Percentiles rank a stretch among this genome's conserved stretches.
Conservation (phyloP, 2,113 vertebrate genomes). For the Diadophis punctatus region DNA sequence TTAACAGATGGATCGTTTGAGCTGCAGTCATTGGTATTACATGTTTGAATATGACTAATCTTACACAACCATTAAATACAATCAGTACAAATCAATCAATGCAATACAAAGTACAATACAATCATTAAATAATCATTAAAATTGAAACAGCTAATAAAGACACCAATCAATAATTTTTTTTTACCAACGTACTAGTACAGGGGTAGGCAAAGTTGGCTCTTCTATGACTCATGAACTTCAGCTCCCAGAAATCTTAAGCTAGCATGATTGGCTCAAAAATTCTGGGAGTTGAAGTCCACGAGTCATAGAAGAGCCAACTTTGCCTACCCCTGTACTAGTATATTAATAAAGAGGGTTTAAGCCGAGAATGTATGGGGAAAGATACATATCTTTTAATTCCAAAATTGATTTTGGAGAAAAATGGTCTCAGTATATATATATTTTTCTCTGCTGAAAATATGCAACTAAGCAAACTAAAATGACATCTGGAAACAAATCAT, state of each 20-base stretch:
- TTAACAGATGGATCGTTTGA: no score
- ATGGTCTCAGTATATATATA: neutral
- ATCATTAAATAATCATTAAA: neutral
- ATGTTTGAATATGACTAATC: neutral
- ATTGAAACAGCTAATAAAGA: neutral
- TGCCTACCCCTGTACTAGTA: no score
- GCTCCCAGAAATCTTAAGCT: no score
- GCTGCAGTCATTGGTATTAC: no score
- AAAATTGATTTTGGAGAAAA: neutral
- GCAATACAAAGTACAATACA: neutral
- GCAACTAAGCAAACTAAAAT: neutral
- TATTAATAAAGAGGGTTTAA: neutral
- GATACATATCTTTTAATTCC: neutral
- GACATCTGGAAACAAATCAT: neutral
- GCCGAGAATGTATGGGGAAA: neutral
- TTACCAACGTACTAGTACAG: neutral
- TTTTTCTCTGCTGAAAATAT: neutral
- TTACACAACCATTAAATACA: neutral
- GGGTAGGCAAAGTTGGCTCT: no score
- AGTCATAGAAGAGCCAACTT: no score
- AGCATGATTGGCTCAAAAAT: no score
- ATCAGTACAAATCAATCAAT: neutral
- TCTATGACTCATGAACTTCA: no score
- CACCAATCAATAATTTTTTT: neutral
- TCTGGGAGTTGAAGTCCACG: no score